Conservation (phyloP, 2,113 vertebrate species). For the Tyrannus savana region DNA sequence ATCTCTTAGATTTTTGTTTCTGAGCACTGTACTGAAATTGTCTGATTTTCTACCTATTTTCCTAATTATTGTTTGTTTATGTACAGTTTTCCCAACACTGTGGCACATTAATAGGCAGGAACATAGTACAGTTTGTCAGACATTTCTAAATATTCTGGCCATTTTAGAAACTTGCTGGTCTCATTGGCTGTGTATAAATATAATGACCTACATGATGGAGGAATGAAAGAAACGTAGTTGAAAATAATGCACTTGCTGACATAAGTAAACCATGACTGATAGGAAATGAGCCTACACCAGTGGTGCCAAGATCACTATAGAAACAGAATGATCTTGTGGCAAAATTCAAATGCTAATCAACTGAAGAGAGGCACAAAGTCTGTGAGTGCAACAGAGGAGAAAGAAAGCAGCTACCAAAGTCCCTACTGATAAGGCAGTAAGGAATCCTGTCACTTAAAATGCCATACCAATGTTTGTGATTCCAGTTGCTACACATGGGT, state of each 20-base stretch:
- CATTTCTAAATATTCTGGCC: conserved; percentile 22
- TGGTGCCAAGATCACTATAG: conserved; percentile 23
- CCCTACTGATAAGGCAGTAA: not conserved
- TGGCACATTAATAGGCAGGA: conserved; percentile 1
- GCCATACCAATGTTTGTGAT: not conserved
- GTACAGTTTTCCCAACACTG: conserved; percentile 4
- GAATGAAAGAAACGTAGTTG: conserved; percentile 21
- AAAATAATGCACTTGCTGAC: not conserved
- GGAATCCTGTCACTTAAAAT: not conserved
- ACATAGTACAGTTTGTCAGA: not conserved
- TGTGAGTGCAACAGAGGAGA: not conserved
- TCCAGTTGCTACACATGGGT: not conserved
- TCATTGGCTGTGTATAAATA: conserved; percentile 35
- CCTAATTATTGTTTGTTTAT: conserved; percentile 1
- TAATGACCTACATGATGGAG: not conserved
- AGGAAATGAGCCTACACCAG: conserved; percentile 7
- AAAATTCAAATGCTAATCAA: conserved; percentile 10
- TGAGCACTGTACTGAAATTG: not conserved
- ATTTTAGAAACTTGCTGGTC: conserved; percentile 23
- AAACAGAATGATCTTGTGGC: conserved; percentile 10
- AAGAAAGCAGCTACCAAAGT: not conserved
- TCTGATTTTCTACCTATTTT: not conserved
- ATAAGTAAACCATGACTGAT: conserved; percentile 31
- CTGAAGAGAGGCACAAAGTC: not conserved
- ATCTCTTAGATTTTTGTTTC: not conserved